Evolutionary conservation across 23 tunicate genomes (phyloP).

Genomic region (Styela clava): DNA sequence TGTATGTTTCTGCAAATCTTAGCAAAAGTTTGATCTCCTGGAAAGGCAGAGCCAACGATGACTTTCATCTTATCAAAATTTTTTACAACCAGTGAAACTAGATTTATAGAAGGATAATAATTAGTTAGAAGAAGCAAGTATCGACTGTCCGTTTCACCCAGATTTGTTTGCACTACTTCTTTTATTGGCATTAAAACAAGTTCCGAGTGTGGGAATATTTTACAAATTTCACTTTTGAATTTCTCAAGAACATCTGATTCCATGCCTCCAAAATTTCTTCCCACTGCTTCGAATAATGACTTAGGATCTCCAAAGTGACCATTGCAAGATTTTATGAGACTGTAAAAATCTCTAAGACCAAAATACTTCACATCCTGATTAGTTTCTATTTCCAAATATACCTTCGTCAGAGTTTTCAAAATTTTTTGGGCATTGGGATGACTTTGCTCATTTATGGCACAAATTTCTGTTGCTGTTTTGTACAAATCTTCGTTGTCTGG

Average conservation of each 20-base stretch:
- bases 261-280: constrained; percentile 59
- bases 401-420: constrained; percentile 15
- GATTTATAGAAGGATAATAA: constrained; percentile 40
- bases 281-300: constrained; percentile 32
- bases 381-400: constrained; percentile 43
- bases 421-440: neutral
- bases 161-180: constrained; percentile 35
- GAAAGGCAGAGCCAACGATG: constrained; percentile 76
- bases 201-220: neutral
- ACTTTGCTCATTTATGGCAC: constrained; percentile 29
- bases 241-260: constrained; percentile 36
- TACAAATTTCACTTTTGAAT: constrained; percentile 4
- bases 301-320: neutral
- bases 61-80: constrained; percentile 35
- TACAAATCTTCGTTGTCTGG: constrained; percentile 36
- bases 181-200: constrained; percentile 1
- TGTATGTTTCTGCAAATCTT: constrained; percentile 71
- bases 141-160: constrained; percentile 39
- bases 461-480: constrained; percentile 53
- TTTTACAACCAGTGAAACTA: constrained; percentile 20
- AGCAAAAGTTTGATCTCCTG: constrained; percentile 55
- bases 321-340: constrained; percentile 27
- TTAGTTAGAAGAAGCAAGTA: constrained; percentile 56
- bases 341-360: constrained; percentile 74
- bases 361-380: constrained; percentile 38